phyloP scores from a whole-genome alignment of 2,888 invertebrate genomes.

The Agrochola macilenta region DNA sequence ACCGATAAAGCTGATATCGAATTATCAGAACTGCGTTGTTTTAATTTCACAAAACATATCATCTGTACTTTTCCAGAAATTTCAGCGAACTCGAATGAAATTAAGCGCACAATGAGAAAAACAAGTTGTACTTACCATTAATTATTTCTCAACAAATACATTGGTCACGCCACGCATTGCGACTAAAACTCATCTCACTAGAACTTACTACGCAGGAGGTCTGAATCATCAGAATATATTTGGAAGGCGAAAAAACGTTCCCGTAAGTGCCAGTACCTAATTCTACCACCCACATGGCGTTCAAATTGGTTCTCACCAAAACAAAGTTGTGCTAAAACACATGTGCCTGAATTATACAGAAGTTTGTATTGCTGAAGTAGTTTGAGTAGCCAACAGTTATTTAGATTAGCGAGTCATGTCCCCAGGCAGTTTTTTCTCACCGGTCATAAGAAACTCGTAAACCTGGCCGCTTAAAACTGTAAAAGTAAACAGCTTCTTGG shows the following conservation, averaged over 20 bases:
- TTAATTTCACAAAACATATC: conserved; percentile 22
- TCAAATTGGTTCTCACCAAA: conserved; percentile 77
- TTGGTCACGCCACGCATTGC: conserved; percentile 28
- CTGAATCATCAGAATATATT: conserved; percentile 81
- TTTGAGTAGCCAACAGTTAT: conserved; percentile 24
- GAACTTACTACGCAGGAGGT: conserved; percentile 83
- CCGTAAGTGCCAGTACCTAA: conserved; percentile 67
- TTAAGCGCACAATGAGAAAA: conserved; percentile 26
- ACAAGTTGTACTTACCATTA: conserved; percentile 43
- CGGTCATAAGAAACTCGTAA: conserved; percentile 37
- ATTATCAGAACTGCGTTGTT: conserved; percentile 38
- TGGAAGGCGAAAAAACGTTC: conserved; percentile 75
- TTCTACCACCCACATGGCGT: conserved; percentile 83
- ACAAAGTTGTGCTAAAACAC: conserved; percentile 71
- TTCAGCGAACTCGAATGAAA: not conserved
- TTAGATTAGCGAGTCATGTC: conserved; percentile 30
- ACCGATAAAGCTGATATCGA: conserved; percentile 32
- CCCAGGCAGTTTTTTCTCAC: not conserved
- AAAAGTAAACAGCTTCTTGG: conserved; percentile 50
- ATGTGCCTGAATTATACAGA: conserved; percentile 74
- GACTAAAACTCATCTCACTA: conserved; percentile 65
- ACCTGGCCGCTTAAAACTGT: conserved; percentile 31
- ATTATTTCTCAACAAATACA: conserved; percentile 38
- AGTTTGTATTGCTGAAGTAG: conserved; percentile 20
- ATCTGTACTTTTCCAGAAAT: conserved; percentile 30